phyloP scores from a whole-genome alignment of 2,113 vertebrate species.

The Saccopteryx bilineata region DNA sequence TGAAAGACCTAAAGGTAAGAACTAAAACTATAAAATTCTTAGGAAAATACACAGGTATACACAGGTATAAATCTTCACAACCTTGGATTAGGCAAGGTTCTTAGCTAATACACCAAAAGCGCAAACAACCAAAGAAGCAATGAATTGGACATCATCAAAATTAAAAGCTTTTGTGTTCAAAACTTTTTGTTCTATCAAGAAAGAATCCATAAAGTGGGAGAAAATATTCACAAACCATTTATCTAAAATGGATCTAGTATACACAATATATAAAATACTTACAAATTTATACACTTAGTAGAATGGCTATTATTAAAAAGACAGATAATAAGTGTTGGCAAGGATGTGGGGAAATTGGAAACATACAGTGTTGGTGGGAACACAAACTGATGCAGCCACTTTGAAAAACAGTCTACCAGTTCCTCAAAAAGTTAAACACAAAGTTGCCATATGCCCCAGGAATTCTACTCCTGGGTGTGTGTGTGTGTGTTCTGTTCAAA shows the following conservation, averaged over 20 bases:
- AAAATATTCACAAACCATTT: conserved; percentile 22
- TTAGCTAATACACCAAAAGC: not conserved
- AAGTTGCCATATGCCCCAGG: not conserved
- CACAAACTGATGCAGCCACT: not conserved
- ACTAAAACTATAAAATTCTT: no score
- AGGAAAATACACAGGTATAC: no score
- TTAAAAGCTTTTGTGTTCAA: not conserved
- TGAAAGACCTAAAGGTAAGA: no score
- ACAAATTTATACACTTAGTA: not conserved
- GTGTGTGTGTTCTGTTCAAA: no score
- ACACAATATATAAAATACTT: not conserved
- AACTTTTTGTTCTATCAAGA: not conserved
- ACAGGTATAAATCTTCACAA: no score
- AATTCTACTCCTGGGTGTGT: not conserved
- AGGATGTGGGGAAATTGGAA: not conserved
- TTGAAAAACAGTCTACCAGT: not conserved
- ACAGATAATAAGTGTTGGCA: not conserved
- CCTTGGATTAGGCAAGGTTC: not conserved
- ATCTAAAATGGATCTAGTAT: not conserved
- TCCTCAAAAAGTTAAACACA: not conserved
- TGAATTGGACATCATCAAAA: not conserved
- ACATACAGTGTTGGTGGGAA: not conserved
- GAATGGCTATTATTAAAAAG: not conserved
- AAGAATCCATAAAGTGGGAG: not conserved
- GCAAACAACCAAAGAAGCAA: not conserved